Evolutionary conservation across 92 coral and sea anemone species (phyloP).

Genomic region (Palythoa caribaeorum): DNA sequence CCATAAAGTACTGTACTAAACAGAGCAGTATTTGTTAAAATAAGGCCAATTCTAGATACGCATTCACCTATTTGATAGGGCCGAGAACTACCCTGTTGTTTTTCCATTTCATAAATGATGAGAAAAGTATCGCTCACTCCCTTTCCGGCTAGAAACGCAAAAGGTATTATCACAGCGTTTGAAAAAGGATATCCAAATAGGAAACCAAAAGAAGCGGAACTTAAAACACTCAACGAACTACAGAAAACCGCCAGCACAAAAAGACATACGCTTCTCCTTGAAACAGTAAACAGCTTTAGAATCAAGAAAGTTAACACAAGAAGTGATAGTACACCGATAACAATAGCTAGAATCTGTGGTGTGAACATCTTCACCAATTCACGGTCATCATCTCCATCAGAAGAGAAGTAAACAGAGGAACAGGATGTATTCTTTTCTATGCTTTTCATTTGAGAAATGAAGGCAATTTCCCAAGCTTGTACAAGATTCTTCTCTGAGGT

Average conservation of each 20-base stretch:
- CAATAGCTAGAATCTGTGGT: slow-evolving; percentile 38
- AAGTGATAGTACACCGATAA: slow-evolving; percentile 35
- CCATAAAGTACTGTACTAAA: slow-evolving; percentile 45
- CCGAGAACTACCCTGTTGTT: slow-evolving; percentile 43
- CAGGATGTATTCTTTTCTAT: slow-evolving; percentile 49
- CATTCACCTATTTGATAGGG: slow-evolving; percentile 54
- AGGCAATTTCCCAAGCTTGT: slow-evolving; percentile 59
- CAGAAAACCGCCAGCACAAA: slow-evolving; percentile 28
- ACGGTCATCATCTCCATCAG: slow-evolving; percentile 28
- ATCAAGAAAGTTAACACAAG: slow-evolving; percentile 31
- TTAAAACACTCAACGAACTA: slow-evolving; percentile 33
- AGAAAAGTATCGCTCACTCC: slow-evolving; percentile 42
- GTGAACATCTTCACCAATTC: slow-evolving; percentile 42
- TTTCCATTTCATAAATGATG: slow-evolving; percentile 41
- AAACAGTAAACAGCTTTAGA: slow-evolving; percentile 7
- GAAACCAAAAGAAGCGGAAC: slow-evolving; percentile 43
- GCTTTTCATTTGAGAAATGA: slow-evolving; percentile 51
- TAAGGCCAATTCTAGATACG: slow-evolving; percentile 56
- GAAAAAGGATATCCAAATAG: slow-evolving; percentile 50
- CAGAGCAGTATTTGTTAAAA: slow-evolving; percentile 31
- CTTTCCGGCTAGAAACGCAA: slow-evolving; percentile 55
- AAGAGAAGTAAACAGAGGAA: slow-evolving; percentile 41
- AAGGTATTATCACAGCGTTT: slow-evolving; percentile 53
- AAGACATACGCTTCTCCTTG: slow-evolving; percentile 31
- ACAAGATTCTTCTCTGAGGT: slow-evolving; percentile 12